Conservation (phyloP, 2,888 invertebrate species). For the Cetonia aurata region DNA sequence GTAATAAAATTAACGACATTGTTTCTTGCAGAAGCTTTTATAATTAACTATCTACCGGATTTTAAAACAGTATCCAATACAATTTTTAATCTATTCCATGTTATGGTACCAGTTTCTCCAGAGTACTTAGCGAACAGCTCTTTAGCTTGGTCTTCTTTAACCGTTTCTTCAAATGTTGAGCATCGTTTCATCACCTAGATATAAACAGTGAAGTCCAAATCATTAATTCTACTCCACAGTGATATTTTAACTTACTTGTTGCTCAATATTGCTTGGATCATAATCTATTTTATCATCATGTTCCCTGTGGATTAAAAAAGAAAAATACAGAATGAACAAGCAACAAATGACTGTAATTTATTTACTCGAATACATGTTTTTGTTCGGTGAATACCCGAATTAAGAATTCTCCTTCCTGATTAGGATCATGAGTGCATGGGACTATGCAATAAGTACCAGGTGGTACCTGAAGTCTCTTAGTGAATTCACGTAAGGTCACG, state of each 20-base stretch:
- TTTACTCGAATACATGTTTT: slow-evolving; percentile 23
- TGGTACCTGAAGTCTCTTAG: slow-evolving; percentile 15
- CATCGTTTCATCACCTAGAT: neutral
- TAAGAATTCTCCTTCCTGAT: slow-evolving; percentile 29
- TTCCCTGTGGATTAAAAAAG: slow-evolving; percentile 7
- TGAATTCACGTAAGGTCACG: slow-evolving; percentile 8
- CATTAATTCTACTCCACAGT: too few species aligned
- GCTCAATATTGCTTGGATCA: neutral
- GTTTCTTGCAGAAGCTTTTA: neutral
- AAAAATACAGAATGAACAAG: neutral
- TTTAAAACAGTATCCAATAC: slow-evolving; percentile 20
- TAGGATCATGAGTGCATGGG: slow-evolving; percentile 18
- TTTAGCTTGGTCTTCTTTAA: slow-evolving; percentile 4
- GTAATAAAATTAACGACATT: slow-evolving; percentile 57
- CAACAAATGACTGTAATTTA: neutral
- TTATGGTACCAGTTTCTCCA: slow-evolving; percentile 19
- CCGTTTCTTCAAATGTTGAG: neutral
- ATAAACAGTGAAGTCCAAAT: too few species aligned
- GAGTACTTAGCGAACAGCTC: slow-evolving; percentile 13
- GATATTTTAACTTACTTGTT: too few species aligned
- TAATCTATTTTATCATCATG: slow-evolving; percentile 20
- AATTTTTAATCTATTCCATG: slow-evolving; percentile 16
- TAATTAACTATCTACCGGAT: neutral
- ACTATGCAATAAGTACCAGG: slow-evolving; percentile 26
- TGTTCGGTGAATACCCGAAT: slow-evolving; percentile 20